Percentiles rank a stretch among this genome's conserved stretches.
phyloP scores from a whole-genome alignment of 2,113 vertebrate genomes.

The Spermophilus dauricus region DNA sequence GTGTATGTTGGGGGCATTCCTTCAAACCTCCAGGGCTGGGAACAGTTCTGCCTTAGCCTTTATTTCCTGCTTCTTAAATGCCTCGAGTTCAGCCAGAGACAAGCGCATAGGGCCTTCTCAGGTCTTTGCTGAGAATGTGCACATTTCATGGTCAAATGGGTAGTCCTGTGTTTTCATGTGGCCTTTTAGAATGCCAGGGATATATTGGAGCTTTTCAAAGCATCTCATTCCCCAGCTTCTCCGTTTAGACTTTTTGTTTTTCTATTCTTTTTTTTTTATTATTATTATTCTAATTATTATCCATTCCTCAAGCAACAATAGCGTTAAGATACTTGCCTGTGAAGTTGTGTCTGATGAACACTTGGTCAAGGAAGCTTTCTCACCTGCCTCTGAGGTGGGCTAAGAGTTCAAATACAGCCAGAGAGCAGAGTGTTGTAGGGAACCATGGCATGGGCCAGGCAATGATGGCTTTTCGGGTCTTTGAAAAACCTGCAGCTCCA shows the following conservation, averaged over 20 bases:
- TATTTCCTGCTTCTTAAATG: not conserved
- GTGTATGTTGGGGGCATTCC: not conserved
- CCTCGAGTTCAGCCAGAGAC: not conserved
- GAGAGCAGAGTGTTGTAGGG: not conserved
- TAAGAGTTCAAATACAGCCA: not conserved
- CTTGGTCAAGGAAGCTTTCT: not conserved
- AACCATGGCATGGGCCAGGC: not conserved
- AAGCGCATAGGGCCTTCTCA: not conserved
- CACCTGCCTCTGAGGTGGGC: not conserved
- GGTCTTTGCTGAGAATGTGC: not conserved
- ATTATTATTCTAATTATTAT: not conserved
- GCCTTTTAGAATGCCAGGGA: not conserved
- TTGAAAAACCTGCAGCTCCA: not conserved
- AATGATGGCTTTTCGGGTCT: not conserved
- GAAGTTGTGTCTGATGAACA: slow-evolving; percentile 14
- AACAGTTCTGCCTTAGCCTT: not conserved
- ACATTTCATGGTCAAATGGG: not conserved
- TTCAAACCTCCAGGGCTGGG: not conserved
- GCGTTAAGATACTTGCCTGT: not conserved
- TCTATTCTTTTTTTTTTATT: not conserved
- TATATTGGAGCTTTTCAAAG: not conserved
- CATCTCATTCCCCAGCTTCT: not conserved
- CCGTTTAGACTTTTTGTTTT: not conserved
- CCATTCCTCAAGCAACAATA: not conserved
- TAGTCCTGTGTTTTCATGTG: not conserved